These are phyloP conservation scores for Mesorhabditis belari DNA, from an alignment of 2,888 invertebrate genomes.

Conservation along the genomic window DNA sequence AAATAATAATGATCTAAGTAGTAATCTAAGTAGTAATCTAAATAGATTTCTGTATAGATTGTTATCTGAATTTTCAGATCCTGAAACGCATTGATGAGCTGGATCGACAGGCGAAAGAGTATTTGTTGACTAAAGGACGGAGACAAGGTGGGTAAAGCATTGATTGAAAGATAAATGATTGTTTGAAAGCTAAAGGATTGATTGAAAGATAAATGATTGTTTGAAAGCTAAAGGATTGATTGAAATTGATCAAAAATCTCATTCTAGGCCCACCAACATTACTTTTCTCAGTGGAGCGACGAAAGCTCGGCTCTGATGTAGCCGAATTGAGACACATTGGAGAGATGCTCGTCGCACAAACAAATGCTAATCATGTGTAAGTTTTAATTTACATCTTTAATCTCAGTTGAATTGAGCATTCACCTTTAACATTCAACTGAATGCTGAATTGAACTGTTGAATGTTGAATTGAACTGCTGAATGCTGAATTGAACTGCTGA, in stretches of 20 bases:
- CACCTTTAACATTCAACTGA: background rate
- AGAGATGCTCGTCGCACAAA: constrained; percentile 23
- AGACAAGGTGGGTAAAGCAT: background rate
- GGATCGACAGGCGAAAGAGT: background rate
- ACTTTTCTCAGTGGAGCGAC: constrained; percentile 13
- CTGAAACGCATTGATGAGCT: background rate
- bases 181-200: too few species aligned
- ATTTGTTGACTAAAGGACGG: background rate
- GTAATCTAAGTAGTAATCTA: background rate
- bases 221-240: too few species aligned
- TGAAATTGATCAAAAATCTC: background rate
- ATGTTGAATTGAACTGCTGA: background rate
- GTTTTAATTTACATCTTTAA: background rate
- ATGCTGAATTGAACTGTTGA: background rate
- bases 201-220: too few species aligned
- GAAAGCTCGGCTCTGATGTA: constrained; percentile 19
- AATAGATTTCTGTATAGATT: background rate
- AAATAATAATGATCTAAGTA: background rate
- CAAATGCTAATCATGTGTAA: constrained; percentile 25
- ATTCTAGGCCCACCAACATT: background rate
- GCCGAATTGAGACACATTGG: constrained; percentile 27
- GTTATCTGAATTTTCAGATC: background rate
- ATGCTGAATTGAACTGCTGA: background rate
- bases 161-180: background rate
- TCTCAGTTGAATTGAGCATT: background rate